Evolutionary conservation across 2,888 invertebrate species (phyloP).

Genomic region (Apomyelois bistriatella): DNA sequence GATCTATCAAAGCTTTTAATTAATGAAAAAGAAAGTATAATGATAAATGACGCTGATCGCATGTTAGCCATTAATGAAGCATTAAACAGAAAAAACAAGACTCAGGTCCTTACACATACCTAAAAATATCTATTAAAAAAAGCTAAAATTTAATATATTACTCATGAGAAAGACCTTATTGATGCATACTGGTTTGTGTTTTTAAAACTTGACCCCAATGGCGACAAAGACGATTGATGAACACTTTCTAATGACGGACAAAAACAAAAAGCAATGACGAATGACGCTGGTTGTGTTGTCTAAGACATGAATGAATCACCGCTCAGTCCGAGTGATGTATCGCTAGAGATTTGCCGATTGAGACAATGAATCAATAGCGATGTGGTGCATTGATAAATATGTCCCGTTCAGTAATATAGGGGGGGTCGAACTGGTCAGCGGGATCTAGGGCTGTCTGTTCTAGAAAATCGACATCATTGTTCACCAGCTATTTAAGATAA

Average conservation of each 20-base stretch:
- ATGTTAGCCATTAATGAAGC: no score
- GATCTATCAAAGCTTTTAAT: no score
- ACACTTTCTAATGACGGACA: slow-evolving; percentile 5
- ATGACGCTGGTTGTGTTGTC: slow-evolving; percentile 26
- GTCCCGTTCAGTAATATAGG: slow-evolving; percentile 53
- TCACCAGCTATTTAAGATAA: neutral
- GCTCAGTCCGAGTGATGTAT: slow-evolving; percentile 31
- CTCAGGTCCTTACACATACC: no score
- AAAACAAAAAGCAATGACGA: slow-evolving; percentile 31
- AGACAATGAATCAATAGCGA: slow-evolving; percentile 60
- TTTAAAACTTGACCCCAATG: neutral
- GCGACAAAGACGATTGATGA: slow-evolving; percentile 36
- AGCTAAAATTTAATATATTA: no score
- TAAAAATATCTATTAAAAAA: no score
- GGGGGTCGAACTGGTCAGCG: slow-evolving; percentile 25
- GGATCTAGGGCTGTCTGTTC: neutral
- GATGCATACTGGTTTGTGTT: no score
- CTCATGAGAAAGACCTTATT: no score
- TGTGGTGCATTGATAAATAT: slow-evolving; percentile 52
- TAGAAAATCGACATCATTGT: neutral
- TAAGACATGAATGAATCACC: slow-evolving; percentile 40
- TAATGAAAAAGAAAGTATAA: no score
- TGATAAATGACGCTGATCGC: no score
- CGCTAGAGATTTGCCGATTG: slow-evolving; percentile 36
- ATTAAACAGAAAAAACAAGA: no score